These are phyloP conservation scores for Amphimedon queenslandica DNA, from an alignment of 37 sponge, comb jelly and placozoan species.

Conservation along the genomic window DNA sequence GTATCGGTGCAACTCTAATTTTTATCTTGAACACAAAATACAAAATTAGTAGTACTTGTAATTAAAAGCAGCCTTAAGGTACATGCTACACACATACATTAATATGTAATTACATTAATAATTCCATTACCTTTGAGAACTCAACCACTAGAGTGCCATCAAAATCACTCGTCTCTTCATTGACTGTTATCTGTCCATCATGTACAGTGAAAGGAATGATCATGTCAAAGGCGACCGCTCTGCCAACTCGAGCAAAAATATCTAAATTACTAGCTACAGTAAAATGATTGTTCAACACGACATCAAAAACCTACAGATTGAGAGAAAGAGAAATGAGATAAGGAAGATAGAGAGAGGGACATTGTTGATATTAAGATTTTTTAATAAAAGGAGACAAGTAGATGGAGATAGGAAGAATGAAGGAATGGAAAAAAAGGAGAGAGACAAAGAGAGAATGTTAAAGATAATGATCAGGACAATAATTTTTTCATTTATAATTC, in stretches of 20 bases:
- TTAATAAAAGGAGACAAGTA: too few relatives aligned
- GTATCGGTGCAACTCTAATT: too few relatives aligned
- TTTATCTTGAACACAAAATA: too few relatives aligned
- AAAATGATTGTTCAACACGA: constrained; percentile 65
- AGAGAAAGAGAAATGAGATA: not conserved
- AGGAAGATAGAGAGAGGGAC: not conserved
- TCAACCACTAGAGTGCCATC: constrained; percentile 73
- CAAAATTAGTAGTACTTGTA: too few relatives aligned
- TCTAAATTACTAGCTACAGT: constrained; percentile 73
- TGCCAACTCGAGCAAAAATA: constrained; percentile 81
- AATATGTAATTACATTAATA: too few relatives aligned
- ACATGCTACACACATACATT: too few relatives aligned
- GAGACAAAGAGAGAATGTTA: not conserved
- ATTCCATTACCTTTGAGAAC: constrained; percentile 84
- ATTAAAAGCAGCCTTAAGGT: too few relatives aligned
- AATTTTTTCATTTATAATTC: too few relatives aligned
- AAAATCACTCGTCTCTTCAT: constrained; percentile 53
- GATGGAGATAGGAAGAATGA: too few relatives aligned
- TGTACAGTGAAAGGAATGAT: constrained; percentile 73
- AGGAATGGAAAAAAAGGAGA: too few relatives aligned
- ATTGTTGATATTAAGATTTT: too few relatives aligned
- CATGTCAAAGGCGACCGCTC: constrained; percentile 87
- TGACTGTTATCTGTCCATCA: constrained; percentile 49
- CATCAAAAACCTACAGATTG: constrained; percentile 83
- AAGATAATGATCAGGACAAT: not conserved